Conservation (phyloP, 2,113 vertebrate species). For the Phalacrocorax brasilianus region DNA sequence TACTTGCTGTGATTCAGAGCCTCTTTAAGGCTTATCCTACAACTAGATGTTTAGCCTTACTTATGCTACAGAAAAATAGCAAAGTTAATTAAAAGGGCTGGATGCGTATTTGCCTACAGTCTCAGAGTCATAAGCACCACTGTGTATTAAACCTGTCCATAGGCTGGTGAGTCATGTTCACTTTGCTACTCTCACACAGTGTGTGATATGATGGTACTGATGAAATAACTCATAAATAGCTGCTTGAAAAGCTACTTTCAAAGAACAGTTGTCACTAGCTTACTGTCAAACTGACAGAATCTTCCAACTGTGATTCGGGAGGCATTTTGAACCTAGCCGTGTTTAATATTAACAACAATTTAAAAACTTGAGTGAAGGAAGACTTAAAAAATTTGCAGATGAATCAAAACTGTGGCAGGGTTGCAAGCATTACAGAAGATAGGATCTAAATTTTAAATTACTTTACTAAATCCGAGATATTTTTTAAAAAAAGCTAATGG, state of each 20-base stretch:
- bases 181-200: not conserved
- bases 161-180: not conserved
- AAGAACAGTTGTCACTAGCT: not conserved
- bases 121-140: not conserved
- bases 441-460: not conserved
- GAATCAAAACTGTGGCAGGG: not conserved
- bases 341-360: not conserved
- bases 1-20: not conserved
- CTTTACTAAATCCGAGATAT: not conserved
- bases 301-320: not conserved
- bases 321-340: not conserved
- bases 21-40: not conserved
- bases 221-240: not conserved
- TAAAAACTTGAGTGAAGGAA: not conserved
- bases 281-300: not conserved
- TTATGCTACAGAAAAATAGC: not conserved
- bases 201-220: not conserved
- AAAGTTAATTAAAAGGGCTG: not conserved
- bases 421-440: not conserved
- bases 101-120: not conserved
- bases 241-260: not conserved
- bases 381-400: not conserved
- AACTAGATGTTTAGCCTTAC: not conserved
- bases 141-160: not conserved
- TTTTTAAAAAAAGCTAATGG: not conserved